Conservation (phyloP, 2,888 invertebrate genomes). For the Andrena trimmerana region DNA sequence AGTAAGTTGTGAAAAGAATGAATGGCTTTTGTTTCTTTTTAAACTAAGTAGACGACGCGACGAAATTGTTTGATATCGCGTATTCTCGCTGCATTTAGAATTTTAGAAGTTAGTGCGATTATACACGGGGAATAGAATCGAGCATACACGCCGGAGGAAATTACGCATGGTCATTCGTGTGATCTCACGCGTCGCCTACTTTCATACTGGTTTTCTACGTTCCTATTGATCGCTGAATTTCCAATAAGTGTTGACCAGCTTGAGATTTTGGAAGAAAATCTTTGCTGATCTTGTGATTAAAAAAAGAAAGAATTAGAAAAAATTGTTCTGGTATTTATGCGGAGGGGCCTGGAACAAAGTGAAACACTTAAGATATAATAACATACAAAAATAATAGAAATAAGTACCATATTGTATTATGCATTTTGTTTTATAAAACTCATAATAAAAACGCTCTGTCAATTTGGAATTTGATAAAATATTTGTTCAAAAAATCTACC, state of each 20-base stretch:
- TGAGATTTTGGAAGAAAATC: neutral
- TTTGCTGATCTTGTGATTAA: neutral
- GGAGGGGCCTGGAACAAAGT: no score
- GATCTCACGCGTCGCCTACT: conserved; percentile 54
- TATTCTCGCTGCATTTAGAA: conserved; percentile 39
- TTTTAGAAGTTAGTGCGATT: conserved; percentile 16
- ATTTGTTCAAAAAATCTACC: no score
- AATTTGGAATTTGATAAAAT: no score
- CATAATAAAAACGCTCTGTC: no score
- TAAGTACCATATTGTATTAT: no score
- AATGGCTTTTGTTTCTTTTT: conserved; percentile 1
- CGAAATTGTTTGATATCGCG: conserved; percentile 10
- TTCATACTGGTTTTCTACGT: conserved; percentile 36
- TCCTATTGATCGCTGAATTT: conserved; percentile 29
- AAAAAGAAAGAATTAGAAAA: no score
- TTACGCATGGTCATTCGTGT: conserved; percentile 45
- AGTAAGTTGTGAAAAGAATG: conserved; percentile 16
- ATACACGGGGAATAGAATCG: conserved; percentile 20
- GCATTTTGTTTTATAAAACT: no score
- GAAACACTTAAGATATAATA: no score
- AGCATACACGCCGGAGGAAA: conserved; percentile 28
- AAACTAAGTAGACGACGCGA: conserved; percentile 8
- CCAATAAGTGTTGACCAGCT: neutral
- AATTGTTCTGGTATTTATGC: no score
- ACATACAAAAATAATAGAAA: no score